Percentiles rank a stretch among this genome's conserved stretches.
These are phyloP conservation scores for Ornithoptera alexandrae DNA, from an alignment of 2,888 invertebrate genomes.

Conservation along the genomic window DNA sequence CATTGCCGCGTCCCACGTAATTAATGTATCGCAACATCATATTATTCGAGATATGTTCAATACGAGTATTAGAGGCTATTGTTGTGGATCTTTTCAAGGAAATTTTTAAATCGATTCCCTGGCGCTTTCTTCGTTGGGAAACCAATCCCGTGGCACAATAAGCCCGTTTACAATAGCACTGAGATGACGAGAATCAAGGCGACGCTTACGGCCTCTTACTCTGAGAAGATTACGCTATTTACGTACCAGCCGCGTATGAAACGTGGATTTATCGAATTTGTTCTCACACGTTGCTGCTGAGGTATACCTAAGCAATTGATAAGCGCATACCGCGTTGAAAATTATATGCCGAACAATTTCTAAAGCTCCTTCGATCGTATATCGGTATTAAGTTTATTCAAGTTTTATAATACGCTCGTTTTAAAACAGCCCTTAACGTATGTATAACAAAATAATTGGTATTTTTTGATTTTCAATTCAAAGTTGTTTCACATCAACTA, in stretches of 20 bases:
- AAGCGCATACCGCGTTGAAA: conserved; percentile 13
- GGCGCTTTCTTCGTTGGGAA: conserved; percentile 66
- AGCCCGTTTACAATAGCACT: conserved; percentile 64
- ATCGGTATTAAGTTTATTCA: background rate
- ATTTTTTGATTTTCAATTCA: background rate
- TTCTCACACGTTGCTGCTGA: conserved; percentile 20
- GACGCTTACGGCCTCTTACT: conserved; percentile 56
- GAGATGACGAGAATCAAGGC: conserved; percentile 63
- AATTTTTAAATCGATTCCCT: conserved; percentile 76
- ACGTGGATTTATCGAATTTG: conserved; percentile 30
- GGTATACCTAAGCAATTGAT: conserved; percentile 22
- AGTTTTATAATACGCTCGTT: background rate
- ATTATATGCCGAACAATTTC: conserved; percentile 14
- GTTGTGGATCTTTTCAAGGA: conserved; percentile 65
- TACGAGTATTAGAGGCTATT: conserved; percentile 66
- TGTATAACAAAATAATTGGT: background rate
- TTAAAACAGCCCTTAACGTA: background rate
- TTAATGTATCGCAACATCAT: conserved; percentile 26
- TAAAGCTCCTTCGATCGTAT: background rate
- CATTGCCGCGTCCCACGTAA: conserved; percentile 5
- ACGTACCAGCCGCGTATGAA: conserved; percentile 41
- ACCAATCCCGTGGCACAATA: conserved; percentile 75
- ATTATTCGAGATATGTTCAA: conserved; percentile 51
- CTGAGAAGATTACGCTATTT: conserved; percentile 66
- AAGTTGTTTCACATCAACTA: background rate